phyloP scores from a whole-genome alignment of 2,888 invertebrate species.

The Eupeodes luniger region DNA sequence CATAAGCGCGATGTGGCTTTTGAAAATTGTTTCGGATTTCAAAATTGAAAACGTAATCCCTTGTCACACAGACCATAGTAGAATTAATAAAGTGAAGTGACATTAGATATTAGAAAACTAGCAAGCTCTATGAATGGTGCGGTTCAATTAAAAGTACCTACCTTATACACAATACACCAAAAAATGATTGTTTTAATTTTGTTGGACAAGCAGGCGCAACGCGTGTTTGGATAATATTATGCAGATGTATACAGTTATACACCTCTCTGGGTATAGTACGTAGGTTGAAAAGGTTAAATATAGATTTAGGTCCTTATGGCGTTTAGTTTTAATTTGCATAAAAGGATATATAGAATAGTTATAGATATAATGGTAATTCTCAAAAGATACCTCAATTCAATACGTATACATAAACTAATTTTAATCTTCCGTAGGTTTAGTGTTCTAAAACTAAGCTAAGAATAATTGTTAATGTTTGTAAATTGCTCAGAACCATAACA shows the following conservation, averaged over 20 bases:
- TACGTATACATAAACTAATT: constrained; percentile 42
- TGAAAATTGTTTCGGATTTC: constrained; percentile 68
- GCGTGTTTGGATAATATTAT: not conserved
- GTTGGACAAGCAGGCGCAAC: not conserved
- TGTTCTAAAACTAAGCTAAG: constrained; percentile 7
- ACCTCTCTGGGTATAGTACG: no score
- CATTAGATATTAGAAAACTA: constrained; percentile 26
- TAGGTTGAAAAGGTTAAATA: not conserved
- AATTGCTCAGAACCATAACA: no score
- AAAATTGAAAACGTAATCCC: constrained; percentile 72
- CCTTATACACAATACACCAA: no score
- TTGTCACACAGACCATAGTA: constrained; percentile 53
- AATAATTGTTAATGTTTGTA: constrained; percentile 26
- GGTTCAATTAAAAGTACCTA: constrained; percentile 7
- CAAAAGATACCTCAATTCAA: not conserved
- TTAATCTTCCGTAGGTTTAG: constrained; percentile 36
- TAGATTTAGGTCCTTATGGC: constrained; percentile 11
- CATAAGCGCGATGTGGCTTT: constrained; percentile 44
- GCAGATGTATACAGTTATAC: not conserved
- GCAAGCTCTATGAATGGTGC: constrained; percentile 1
- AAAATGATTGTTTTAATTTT: constrained; percentile 8
- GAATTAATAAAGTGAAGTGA: constrained; percentile 71
- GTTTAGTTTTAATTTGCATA: constrained; percentile 41
- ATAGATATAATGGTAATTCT: not conserved
- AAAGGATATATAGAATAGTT: constrained; percentile 28